phyloP scores from a whole-genome alignment of 2,797 vertebrate species.

The Lophius americanus region DNA sequence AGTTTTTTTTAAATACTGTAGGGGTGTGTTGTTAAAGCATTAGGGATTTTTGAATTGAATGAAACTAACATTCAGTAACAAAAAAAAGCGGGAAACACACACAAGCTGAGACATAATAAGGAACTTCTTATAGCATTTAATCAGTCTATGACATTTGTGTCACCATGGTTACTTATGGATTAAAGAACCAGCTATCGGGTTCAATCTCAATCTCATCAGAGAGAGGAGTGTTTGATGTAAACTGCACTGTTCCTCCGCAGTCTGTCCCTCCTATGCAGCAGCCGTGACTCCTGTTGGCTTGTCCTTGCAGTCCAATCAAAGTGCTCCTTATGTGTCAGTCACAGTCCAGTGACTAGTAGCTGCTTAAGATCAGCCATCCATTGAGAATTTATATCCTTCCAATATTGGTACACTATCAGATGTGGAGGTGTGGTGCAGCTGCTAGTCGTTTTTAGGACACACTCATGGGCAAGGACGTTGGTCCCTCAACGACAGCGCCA shows the following conservation, averaged over 20 bases:
- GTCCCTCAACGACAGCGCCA: slow-evolving; percentile 1
- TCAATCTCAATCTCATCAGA: slow-evolving; percentile 16
- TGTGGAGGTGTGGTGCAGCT: slow-evolving; percentile 14
- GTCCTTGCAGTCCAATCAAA: slow-evolving; percentile 68
- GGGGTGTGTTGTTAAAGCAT: too few species aligned
- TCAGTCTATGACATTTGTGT: too few species aligned
- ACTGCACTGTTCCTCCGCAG: neutral
- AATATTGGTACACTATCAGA: slow-evolving; percentile 45
- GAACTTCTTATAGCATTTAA: too few species aligned
- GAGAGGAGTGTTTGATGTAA: neutral
- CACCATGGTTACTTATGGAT: neutral
- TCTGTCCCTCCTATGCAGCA: slow-evolving; percentile 1
- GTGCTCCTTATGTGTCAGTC: slow-evolving; percentile 50
- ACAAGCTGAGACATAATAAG: too few species aligned
- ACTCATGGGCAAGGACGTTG: slow-evolving; percentile 44
- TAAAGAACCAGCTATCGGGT: slow-evolving; percentile 6
- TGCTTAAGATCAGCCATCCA: slow-evolving; percentile 61
- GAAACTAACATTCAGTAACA: too few species aligned
- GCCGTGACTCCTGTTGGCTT: slow-evolving; percentile 19
- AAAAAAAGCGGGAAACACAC: too few species aligned
- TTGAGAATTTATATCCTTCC: slow-evolving; percentile 53
- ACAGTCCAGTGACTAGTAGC: slow-evolving; percentile 55
- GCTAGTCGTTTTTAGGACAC: slow-evolving; percentile 11
- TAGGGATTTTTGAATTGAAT: too few species aligned
- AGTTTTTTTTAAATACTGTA: too few species aligned